Conservation (phyloP, 2,113 vertebrate genomes). For the Thermophis baileyi region DNA sequence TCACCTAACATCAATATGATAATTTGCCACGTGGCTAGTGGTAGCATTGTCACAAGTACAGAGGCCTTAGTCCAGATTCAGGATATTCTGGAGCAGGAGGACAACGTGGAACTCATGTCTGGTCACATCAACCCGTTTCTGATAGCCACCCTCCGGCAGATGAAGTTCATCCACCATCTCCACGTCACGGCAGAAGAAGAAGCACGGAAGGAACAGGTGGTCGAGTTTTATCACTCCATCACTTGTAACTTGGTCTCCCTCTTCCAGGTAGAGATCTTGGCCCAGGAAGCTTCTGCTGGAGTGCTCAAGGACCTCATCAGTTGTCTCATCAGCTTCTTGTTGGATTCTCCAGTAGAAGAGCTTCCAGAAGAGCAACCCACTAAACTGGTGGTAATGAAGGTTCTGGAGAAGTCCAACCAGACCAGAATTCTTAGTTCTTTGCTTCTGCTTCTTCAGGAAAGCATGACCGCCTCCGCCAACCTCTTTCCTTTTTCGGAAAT, state of each 20-base stretch:
- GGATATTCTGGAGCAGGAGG: constrained; percentile 76
- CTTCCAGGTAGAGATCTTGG: constrained; percentile 75
- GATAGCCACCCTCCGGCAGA: constrained; percentile 81
- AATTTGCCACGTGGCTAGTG: constrained; percentile 77
- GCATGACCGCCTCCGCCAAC: constrained; percentile 63
- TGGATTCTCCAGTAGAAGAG: constrained; percentile 73
- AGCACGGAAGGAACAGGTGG: constrained; percentile 75
- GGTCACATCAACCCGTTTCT: constrained; percentile 85
- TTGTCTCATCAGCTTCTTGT: constrained; percentile 74
- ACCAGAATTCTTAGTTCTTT: constrained; percentile 76
- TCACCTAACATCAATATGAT: constrained; percentile 80
- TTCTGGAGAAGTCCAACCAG: constrained; percentile 78
- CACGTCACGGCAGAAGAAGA: constrained; percentile 80
- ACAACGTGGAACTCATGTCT: constrained; percentile 76
- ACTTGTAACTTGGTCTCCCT: constrained; percentile 77
- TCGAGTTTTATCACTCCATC: constrained; percentile 79
- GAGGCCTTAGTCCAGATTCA: constrained; percentile 78
- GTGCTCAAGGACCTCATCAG: constrained; percentile 80
- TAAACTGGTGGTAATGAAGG: constrained; percentile 72
- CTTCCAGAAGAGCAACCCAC: constrained; percentile 73
- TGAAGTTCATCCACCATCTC: constrained; percentile 76
- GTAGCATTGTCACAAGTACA: constrained; percentile 79
- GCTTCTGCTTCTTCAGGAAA: constrained; percentile 76
- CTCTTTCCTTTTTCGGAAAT: constrained; percentile 75
- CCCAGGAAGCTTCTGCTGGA: constrained; percentile 74